Conservation (phyloP, 2,113 vertebrate species). For the Zapornia atra region DNA sequence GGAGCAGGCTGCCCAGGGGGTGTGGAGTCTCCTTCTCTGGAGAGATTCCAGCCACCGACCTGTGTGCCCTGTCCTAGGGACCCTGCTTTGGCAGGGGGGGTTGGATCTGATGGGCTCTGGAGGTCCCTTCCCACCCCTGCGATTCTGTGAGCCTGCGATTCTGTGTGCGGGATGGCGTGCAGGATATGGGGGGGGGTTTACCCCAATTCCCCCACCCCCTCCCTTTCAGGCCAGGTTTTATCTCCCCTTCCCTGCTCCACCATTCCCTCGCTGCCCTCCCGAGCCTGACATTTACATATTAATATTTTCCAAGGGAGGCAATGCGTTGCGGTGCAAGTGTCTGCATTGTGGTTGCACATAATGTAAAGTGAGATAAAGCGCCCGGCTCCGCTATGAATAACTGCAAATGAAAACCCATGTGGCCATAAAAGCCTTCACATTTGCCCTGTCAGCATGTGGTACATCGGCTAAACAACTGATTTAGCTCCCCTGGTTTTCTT, state of each 20-base stretch:
- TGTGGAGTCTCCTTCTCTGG: too few relatives aligned
- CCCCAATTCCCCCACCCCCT: background rate
- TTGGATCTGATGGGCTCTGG: too few relatives aligned
- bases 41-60: too few relatives aligned
- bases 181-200: too few relatives aligned
- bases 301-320: conserved; percentile 75
- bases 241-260: conserved; percentile 44
- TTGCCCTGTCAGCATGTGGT: conserved; percentile 78
- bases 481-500: conserved; percentile 51
- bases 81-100: too few relatives aligned
- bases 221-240: conserved; percentile 19
- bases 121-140: too few relatives aligned
- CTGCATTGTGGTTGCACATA: conserved; percentile 74
- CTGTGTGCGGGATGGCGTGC: too few relatives aligned
- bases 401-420: conserved; percentile 69
- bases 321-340: conserved; percentile 58
- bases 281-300: conserved; percentile 78
- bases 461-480: conserved; percentile 71
- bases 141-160: too few relatives aligned
- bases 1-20: too few relatives aligned
- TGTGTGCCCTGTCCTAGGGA: too few relatives aligned
- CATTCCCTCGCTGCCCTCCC: conserved; percentile 66
- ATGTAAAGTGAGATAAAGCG: conserved; percentile 77
- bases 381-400: conserved; percentile 71
- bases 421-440: conserved; percentile 72